Conservation (phyloP, 2,113 vertebrate species). For the Canis aureus region DNA sequence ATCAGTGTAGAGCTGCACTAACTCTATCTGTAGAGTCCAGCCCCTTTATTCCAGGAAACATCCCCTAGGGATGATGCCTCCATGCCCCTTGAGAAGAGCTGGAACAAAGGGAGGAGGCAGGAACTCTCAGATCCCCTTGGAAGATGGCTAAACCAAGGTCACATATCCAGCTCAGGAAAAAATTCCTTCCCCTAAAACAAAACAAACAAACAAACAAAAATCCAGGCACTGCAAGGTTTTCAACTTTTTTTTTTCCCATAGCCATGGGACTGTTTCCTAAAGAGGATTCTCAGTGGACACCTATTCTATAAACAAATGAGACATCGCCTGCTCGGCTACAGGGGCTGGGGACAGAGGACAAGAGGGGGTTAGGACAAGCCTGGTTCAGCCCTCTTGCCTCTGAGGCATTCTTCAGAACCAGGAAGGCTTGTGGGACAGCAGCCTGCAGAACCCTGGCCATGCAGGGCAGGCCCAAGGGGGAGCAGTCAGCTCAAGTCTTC, state of each 20-base stretch:
- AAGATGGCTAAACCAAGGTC: background rate
- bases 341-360: background rate
- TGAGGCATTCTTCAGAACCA: background rate
- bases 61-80: background rate
- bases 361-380: fast-evolving
- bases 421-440: too few relatives aligned
- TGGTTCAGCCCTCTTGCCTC: background rate
- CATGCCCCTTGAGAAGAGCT: background rate
- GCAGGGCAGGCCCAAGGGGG: fast-evolving
- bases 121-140: fast-evolving
- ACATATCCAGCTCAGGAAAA: background rate
- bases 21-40: background rate
- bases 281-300: background rate
- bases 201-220: background rate
- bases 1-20: background rate
- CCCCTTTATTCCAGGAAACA: background rate
- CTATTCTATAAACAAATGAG: background rate
- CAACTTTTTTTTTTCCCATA: background rate
- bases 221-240: background rate
- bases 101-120: background rate
- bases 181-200: conserved; percentile 19
- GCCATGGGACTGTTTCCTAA: conserved; percentile 48
- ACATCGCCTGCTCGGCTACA: background rate
- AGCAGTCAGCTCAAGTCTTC: fast-evolving
- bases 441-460: background rate